Evolutionary conservation across 2,797 vertebrate genomes (phyloP), one percentile per base, ranked within the genome.

Genomic region (Rhinatrema bivittatum): DNA sequence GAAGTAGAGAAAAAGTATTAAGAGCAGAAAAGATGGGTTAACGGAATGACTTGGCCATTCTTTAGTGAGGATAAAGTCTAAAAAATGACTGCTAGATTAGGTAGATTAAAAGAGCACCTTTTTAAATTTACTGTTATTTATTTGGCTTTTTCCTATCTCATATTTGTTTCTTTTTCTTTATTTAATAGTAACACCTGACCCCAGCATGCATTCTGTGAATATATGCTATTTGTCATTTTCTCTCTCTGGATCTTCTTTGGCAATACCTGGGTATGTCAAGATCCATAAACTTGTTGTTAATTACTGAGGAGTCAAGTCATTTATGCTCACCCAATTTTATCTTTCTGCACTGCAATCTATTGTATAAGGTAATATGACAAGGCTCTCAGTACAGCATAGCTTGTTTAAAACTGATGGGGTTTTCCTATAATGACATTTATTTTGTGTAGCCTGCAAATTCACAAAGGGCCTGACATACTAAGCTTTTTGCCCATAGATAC

Each of bases 401-500:
- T 36, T 42, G 53, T 20, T 29, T 22, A 46, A 29, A 31, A 16
- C 38, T 17, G n/a, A 21, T 58, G 4, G 0, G n/a, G 1, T 41
- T 65, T 45, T 20, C 12, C 29, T 47, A 34, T 26, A 31, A 15
- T 52, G 42, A 29, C 39, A 12, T 42, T 53, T 56, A 54, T 39
- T 39, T 8, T 28, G 0, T 47, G 13, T 23, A 31, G 48, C 19
- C 40, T 36, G 25, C 2, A 32, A 38, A 26, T 18, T 28, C n/a
- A n/a, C n/a, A n/a, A n/a, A n/a, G n/a, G n/a, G n/a, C n/a, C n/a
- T n/a, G n/a, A n/a, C n/a, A n/a, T n/a, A n/a, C n/a, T n/a, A n/a
- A n/a, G n/a, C n/a, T n/a, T n/a, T n/a, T n/a, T n/a, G n/a, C n/a
- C n/a, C n/a, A n/a, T n/a, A n/a, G n/a, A n/a, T n/a, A n/a, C n/a